A percentile compares a stretch with the other conserved stretches of the same genome.
Conservation (phyloP, 2,113 vertebrate species). For the Callipepla squamata region DNA sequence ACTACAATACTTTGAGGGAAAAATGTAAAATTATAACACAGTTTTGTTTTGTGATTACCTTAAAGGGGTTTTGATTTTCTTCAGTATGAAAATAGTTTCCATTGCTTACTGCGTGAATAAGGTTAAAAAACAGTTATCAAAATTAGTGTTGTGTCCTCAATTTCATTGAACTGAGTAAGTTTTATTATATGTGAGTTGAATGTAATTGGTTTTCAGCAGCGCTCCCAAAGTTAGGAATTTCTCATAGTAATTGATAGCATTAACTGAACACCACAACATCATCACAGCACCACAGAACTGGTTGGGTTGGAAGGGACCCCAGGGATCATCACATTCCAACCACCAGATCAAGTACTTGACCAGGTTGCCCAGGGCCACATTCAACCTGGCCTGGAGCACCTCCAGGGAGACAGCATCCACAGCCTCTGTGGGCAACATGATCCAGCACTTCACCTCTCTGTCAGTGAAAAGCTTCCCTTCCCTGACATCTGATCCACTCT, state of each 20-base stretch:
- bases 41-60: background rate
- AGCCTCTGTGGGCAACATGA: too few species aligned
- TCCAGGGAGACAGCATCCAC: too few species aligned
- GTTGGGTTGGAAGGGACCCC: too few species aligned
- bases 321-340: too few species aligned
- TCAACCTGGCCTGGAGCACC: too few species aligned
- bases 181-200: background rate
- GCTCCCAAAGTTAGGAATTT: background rate
- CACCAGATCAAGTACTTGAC: too few species aligned
- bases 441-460: too few species aligned
- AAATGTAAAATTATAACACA: background rate
- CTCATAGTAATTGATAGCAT: background rate
- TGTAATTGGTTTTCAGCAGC: background rate
- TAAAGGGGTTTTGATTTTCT: background rate
- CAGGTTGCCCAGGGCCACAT: too few species aligned
- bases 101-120: background rate
- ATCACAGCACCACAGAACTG: too few species aligned
- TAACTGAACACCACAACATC: background rate
- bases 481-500: background rate
- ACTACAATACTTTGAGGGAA: background rate
- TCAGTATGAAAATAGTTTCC: background rate
- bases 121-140: background rate
- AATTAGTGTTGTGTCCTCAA: background rate
- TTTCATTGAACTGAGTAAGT: background rate
- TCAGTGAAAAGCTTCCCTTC: too few species aligned